These are phyloP conservation scores for Helicoverpa assulta DNA, from an alignment of 2,888 invertebrate genomes.

Conservation along the genomic window DNA sequence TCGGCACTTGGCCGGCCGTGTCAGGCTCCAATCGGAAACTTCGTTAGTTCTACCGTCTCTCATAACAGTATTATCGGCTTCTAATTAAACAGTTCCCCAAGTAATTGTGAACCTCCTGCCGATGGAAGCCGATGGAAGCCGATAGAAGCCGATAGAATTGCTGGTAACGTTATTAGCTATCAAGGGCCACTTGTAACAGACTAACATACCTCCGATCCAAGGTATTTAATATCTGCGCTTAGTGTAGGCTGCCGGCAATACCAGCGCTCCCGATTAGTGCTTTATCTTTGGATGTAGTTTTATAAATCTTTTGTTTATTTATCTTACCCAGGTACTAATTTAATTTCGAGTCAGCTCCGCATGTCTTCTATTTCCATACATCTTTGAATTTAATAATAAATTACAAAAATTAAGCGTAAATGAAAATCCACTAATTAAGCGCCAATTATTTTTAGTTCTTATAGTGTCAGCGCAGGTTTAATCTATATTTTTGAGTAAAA, in stretches of 20 bases:
- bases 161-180: slow-evolving; percentile 55
- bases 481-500: slow-evolving; percentile 54
- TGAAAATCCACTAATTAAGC: slow-evolving; percentile 21
- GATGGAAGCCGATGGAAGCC: slow-evolving; percentile 54
- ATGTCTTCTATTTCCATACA: too few species aligned
- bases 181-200: slow-evolving; percentile 17
- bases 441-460: slow-evolving; percentile 5
- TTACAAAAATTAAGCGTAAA: not conserved
- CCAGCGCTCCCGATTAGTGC: slow-evolving; percentile 14
- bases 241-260: slow-evolving; percentile 11
- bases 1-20: slow-evolving; percentile 6
- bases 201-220: slow-evolving; percentile 21
- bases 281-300: slow-evolving; percentile 2
- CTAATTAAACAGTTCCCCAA: slow-evolving; percentile 61
- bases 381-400: too few species aligned
- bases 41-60: slow-evolving; percentile 53
- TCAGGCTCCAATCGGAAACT: slow-evolving; percentile 44
- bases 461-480: slow-evolving; percentile 41
- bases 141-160: slow-evolving; percentile 46
- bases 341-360: too few species aligned
- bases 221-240: slow-evolving; percentile 28
- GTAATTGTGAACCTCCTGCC: slow-evolving; percentile 57
- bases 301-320: too few species aligned
- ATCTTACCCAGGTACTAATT: too few species aligned
- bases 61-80: slow-evolving; percentile 64